Evolutionary conservation across 2,113 vertebrate genomes (phyloP), one percentile per base, ranked within the genome.

Genomic region (Gambusia affinis): DNA sequence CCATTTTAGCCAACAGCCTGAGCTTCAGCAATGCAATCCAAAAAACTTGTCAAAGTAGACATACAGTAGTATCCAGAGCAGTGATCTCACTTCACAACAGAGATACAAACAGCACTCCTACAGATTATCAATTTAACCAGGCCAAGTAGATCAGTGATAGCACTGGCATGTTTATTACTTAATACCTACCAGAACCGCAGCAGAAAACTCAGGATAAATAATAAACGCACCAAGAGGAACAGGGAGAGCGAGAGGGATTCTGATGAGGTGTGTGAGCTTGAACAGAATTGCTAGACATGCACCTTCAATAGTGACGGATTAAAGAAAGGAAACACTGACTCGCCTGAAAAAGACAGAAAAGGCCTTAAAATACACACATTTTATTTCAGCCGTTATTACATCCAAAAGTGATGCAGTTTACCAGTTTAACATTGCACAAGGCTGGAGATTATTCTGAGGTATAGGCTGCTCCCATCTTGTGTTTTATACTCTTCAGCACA

Each of bases 131-230:
- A 54, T 65, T 65, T 73, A 64, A 72, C 27, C 37, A 67, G 57
- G 47, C 27, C 27, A 72, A 28, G 44, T 7, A 64, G 60, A 63
- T 63, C 27, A 72, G 14, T 63, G 78, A 75, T 64, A 64, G 28
- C 63, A 75, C 39, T 62, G 73, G 31, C 8, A 31, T 15, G 47
- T 33, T 24, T 14, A 73, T 64, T 24, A 64, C 30, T 74, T 71
- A 64, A 82, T 73, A n/a, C 51, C 15, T 60, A 30, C 19, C 22
- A 78, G 54, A 73, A 28, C 35, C 76, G 44, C 12, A 39, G 42
- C 47, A 67, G 28, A 12, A 37, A 47, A 63, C 35, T 70, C 10
- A 14, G 28, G 22, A 54, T 66, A 71, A 74, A 82, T 79, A 61
- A 76, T 47, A 75, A 12, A 70, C 30, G 4, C 35, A 30, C 7